phyloP scores from a whole-genome alignment of 2,113 vertebrate species.

The Perca fluviatilis region DNA sequence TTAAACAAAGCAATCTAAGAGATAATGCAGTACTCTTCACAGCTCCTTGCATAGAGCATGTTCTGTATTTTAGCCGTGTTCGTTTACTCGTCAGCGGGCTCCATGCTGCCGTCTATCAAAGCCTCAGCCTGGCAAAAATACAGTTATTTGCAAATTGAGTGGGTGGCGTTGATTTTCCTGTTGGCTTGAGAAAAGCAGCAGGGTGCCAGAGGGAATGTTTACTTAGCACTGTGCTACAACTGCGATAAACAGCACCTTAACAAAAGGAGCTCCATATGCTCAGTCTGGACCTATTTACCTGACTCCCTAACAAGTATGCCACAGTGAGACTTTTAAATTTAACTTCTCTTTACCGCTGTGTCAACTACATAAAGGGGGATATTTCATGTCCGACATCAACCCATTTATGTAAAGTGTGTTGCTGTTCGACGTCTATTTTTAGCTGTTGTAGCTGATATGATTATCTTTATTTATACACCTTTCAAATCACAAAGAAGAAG shows the following conservation, averaged over 20 bases:
- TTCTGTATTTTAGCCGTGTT: conserved; percentile 22
- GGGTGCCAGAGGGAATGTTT: conserved; percentile 69
- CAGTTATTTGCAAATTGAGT: conserved; percentile 78
- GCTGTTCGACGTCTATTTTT: conserved; percentile 19
- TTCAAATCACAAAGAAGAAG: conserved; percentile 3
- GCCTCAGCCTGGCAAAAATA: conserved; percentile 65
- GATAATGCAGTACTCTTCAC: neutral
- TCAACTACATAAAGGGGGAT: neutral
- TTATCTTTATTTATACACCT: conserved; percentile 36
- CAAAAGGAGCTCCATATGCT: conserved; percentile 61
- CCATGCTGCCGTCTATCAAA: conserved; percentile 59
- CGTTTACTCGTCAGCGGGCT: conserved; percentile 50
- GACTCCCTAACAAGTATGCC: neutral
- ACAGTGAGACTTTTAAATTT: neutral
- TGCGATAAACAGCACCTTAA: conserved; percentile 56
- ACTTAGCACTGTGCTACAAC: conserved; percentile 61
- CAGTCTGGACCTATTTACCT: conserved; percentile 33
- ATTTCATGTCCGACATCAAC: neutral
- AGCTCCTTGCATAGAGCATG: conserved; percentile 5
- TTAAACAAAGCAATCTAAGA: neutral
- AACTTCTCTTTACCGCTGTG: neutral
- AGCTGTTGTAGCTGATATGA: neutral
- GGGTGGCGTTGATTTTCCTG: conserved; percentile 74
- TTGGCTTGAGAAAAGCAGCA: conserved; percentile 68
- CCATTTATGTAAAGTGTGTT: neutral